Evolutionary conservation across 1,140 invertebrate genomes (phyloP).

Genomic region (Drosophila truncata): DNA sequence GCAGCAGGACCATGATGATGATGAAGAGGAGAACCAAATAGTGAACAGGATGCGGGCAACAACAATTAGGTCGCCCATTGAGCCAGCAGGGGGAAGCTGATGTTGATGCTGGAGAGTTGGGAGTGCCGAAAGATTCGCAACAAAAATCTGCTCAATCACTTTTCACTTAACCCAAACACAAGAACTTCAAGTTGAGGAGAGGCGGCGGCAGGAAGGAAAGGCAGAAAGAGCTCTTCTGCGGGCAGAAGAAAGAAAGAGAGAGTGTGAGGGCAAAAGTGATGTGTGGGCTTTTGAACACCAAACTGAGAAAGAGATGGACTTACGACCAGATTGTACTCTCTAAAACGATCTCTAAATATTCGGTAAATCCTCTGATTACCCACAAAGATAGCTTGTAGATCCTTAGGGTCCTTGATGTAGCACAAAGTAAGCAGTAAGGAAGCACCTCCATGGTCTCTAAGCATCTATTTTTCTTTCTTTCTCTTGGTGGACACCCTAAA

Average conservation of each 20-base stretch:
- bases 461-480: neutral
- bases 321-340: neutral
- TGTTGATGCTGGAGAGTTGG: too few relatives aligned
- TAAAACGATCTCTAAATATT: too few relatives aligned
- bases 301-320: neutral
- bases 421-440: too few relatives aligned
- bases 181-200: slow-evolving; percentile 70
- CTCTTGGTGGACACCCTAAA: neutral
- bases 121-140: slow-evolving; percentile 75
- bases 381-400: neutral
- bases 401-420: too few relatives aligned
- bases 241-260: slow-evolving; percentile 25
- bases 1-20: neutral
- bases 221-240: slow-evolving; percentile 7
- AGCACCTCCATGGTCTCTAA: too few relatives aligned
- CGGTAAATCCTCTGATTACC: too few relatives aligned
- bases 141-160: slow-evolving; percentile 83
- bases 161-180: slow-evolving; percentile 83
- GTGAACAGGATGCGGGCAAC: slow-evolving; percentile 60
- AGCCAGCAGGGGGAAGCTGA: neutral
- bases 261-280: slow-evolving; percentile 66
- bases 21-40: slow-evolving; percentile 28
- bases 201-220: neutral
- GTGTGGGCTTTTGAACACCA: slow-evolving; percentile 79
- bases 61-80: slow-evolving; percentile 17